phyloP scores from a whole-genome alignment of 2,888 invertebrate species.

The Stenchaetothrips biformis region DNA sequence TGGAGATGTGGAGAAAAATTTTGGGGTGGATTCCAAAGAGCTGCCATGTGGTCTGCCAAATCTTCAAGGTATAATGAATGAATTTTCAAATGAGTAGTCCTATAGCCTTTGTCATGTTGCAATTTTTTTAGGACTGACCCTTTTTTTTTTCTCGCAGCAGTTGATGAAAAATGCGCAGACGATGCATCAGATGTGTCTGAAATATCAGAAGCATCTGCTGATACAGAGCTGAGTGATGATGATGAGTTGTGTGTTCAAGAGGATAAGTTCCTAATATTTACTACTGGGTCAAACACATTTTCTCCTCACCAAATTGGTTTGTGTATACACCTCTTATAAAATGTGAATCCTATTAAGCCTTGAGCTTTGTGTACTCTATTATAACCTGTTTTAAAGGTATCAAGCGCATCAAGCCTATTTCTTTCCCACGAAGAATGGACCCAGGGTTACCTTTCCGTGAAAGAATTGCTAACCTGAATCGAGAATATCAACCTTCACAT shows the following conservation, averaged over 20 bases:
- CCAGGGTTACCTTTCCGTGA: constrained; percentile 65
- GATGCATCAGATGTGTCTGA: constrained; percentile 35
- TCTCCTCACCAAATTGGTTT: constrained; percentile 77
- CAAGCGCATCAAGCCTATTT: constrained; percentile 65
- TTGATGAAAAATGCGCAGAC: neutral
- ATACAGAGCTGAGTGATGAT: constrained; percentile 38
- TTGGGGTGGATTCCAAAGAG: too few relatives aligned
- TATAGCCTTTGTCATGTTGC: neutral
- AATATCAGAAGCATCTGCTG: constrained; percentile 36
- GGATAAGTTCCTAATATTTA: constrained; percentile 74
- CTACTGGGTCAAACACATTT: constrained; percentile 75
- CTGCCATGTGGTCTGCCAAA: too few relatives aligned
- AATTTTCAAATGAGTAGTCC: too few relatives aligned
- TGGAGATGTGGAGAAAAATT: too few relatives aligned
- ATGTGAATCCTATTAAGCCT: neutral
- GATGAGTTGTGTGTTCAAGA: constrained; percentile 52
- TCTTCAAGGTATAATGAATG: too few relatives aligned
- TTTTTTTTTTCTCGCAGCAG: neutral
- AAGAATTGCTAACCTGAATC: constrained; percentile 55
- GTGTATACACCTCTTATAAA: constrained; percentile 30
- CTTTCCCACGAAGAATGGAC: constrained; percentile 62
- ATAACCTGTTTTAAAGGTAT: constrained; percentile 47
- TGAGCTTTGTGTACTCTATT: constrained; percentile 21
- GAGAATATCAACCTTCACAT: constrained; percentile 40
- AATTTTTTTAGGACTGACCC: neutral